Base-by-base conservation (phyloP, 2,113 vertebrate genomes). In the Orthochromis malagaraziensis region DNA sequence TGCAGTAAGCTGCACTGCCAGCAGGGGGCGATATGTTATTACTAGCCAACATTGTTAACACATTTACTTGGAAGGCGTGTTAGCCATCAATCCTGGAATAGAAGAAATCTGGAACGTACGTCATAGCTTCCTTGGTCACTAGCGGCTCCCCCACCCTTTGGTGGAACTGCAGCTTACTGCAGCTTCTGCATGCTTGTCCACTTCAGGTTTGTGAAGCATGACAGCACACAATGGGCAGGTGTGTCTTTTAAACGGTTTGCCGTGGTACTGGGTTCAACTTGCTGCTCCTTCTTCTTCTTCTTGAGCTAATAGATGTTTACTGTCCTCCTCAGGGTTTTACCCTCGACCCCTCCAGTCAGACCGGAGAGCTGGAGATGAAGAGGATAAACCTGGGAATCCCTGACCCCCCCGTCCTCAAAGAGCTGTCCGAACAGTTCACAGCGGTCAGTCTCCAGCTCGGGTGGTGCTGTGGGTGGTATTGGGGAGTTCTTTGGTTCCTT, bases 401-500 rank as follows among this genome's bases (percentile, higher is more conserved):
- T 0, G 6, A 84, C 1, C 7, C 87, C 0, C 82, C 96, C 1
- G 19, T 96, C 82, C 88, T 82, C 80, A 93, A 94, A 31, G 92
- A 95, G 24, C 92, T 94, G 81, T 94, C 95, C 0, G 14, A 19
- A 0, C 79, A 82, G 14, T 75, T 96, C 5, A 73, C 88, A 4
- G 84, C 93, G 87, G 87, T 98, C 80, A 95, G 96, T 63, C 19
- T 79, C 10, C 29, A 31, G 6, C 40, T 31, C 14, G n/a, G 11
- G 17, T 45, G 13, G 19, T 31, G 7, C 19, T 0, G 47, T 5
- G n/a, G 81, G 5, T 9, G n/a, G 13, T 60, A 21, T 79, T 35
- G 31, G 31, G 42, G 45, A 29, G 24, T 75, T 29, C 9, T 49
- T 70, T 42, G 65, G 38, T 21, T 68, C 63, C 2, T 13, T 42